These are phyloP conservation scores for Columba janthina DNA, from an alignment of 2,113 vertebrate genomes.

Conservation along the genomic window DNA sequence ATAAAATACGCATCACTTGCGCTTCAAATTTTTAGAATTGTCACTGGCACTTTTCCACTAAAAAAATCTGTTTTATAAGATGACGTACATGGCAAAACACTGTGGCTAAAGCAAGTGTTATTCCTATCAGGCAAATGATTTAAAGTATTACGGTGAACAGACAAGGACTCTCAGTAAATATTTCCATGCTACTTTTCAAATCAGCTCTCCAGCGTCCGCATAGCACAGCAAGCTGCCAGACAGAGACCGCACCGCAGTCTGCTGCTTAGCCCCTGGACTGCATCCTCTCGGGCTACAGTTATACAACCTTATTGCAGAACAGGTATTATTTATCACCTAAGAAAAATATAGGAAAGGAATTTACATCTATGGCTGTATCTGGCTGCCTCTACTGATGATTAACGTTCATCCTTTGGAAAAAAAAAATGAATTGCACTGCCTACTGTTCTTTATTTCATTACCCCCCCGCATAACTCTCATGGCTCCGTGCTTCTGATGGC, in stretches of 20 bases:
- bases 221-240: not conserved
- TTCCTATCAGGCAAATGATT: not conserved
- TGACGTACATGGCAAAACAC: not conserved
- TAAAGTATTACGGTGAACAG: not conserved
- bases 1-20: not conserved
- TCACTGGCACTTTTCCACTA: not conserved
- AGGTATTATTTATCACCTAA: conserved; percentile 3
- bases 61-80: not conserved
- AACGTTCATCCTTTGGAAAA: not conserved
- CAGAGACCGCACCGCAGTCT: not conserved
- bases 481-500: conserved; percentile 22
- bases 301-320: not conserved
- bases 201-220: not conserved
- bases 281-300: not conserved
- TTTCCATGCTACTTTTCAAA: conserved; percentile 9
- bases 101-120: not conserved
- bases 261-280: not conserved
- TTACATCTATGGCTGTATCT: conserved; percentile 19
- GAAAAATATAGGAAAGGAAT: conserved; percentile 5
- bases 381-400: conserved; percentile 5
- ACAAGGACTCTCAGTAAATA: not conserved
- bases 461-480: not conserved
- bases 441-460: conserved; percentile 37
- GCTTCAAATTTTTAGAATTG: not conserved
- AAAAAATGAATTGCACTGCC: not conserved